Base-by-base conservation (phyloP, 2,797 vertebrate species). In the Rhinogobio ventralis region DNA sequence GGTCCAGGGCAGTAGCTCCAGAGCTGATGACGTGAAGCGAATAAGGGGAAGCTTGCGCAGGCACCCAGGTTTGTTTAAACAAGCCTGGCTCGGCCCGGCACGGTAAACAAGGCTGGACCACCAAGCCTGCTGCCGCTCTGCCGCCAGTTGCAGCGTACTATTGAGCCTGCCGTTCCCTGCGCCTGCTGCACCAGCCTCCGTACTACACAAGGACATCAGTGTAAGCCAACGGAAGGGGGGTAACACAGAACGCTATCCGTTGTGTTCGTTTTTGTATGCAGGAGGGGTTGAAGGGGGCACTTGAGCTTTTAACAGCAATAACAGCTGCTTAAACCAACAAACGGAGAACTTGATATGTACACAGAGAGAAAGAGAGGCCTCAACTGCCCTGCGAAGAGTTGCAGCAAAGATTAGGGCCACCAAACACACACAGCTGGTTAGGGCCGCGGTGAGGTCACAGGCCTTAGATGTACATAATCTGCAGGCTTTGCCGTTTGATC, bases 81-180 rank as follows among this genome's bases (percentile, higher is more conserved):
- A 94, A 92, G 89, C 75, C 88, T 87, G 89, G 87, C 88, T 90
- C 30, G 85, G 91, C 86, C 90, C 89, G 80, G 49, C 81, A 88
- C 85, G 81, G 93, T 94, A 95, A 95, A 95, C 94, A 95, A 87
- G 91, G 77, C 84, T 20, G 77, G 95, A 95, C 94, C 94, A 95
- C 95, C 94, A 92, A 92, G 91, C 92, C 91, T 64, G 90, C 67
- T 53, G 51, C 85, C 91, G 17, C 68, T 84, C 78, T 85, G 73
- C 84, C 89, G 86, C 76, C 84, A 88, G 64, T 36, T 83, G 25
- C 39, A 78, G 36, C 13, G 33, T 23, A 68, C 49, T 57, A 36
- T 66, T 57, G 30, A 49, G 64, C 23, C 55, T 23, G 33, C 30
- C 25, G 28, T 67, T 46, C 72, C 60, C 60, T 60, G 57, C 42